phyloP scores from a whole-genome alignment of 2,113 vertebrate species.

The Hipposideros armiger region DNA sequence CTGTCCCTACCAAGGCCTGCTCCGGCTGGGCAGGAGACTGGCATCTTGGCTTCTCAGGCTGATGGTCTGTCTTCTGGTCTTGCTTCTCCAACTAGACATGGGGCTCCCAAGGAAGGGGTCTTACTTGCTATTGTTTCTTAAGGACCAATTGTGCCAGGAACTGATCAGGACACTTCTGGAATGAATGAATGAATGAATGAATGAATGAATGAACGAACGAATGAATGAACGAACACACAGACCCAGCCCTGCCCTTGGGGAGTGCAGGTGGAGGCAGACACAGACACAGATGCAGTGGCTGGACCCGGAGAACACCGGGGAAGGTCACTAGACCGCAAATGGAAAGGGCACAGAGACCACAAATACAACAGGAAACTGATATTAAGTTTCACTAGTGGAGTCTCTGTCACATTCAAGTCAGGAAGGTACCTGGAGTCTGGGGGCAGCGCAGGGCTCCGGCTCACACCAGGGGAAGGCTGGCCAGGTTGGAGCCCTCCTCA shows the following conservation, averaged over 20 bases:
- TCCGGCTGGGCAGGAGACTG: background rate
- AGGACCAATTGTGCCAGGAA: background rate
- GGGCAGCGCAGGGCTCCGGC: background rate
- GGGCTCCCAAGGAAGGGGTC: background rate
- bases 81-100: background rate
- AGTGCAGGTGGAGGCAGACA: background rate
- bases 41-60: accelerated
- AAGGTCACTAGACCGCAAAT: background rate
- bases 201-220: background rate
- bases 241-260: background rate
- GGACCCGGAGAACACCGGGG: background rate
- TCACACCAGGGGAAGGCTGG: background rate
- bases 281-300: background rate
- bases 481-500: background rate
- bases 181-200: background rate
- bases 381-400: background rate
- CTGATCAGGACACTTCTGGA: background rate
- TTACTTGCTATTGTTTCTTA: background rate
- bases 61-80: background rate
- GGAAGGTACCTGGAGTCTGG: background rate
- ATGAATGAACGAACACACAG: accelerated
- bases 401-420: background rate
- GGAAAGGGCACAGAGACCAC: background rate
- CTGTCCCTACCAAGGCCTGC: background rate
- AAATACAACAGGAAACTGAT: background rate